phyloP scores from a whole-genome alignment of 2,888 invertebrate genomes.

The Drosophila ezoana region DNA sequence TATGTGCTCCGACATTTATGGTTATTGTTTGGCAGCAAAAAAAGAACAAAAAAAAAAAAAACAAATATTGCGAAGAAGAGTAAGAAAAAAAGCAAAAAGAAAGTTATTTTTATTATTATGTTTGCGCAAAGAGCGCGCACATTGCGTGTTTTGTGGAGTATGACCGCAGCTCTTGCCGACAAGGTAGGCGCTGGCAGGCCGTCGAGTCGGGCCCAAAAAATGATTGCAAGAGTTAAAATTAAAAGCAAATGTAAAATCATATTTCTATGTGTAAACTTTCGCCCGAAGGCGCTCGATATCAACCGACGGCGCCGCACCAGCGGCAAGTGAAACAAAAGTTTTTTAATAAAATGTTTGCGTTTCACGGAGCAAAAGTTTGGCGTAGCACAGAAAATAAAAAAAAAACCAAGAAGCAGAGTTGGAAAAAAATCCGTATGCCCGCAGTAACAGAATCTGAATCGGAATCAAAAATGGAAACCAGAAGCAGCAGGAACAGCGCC shows the following conservation, averaged over 20 bases:
- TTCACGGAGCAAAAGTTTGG: conserved; percentile 69
- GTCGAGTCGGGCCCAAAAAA: conserved; percentile 45
- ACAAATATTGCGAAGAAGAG: background rate
- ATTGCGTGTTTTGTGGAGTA: conserved; percentile 37
- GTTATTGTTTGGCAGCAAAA: conserved; percentile 72
- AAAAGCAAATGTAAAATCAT: conserved; percentile 81
- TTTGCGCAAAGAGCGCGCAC: conserved; percentile 57
- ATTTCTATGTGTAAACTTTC: conserved; percentile 80
- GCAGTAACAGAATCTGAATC: conserved; percentile 54
- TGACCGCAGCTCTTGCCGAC: conserved; percentile 36
- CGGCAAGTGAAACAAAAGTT: conserved; percentile 75
- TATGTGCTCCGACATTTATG: conserved; percentile 77
- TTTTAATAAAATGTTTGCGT: conserved; percentile 80
- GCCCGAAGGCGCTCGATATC: conserved; percentile 49
- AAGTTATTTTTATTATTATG: conserved; percentile 76
- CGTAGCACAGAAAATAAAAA: conserved; percentile 33
- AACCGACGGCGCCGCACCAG: conserved; percentile 16
- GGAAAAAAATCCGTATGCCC: conserved; percentile 35
- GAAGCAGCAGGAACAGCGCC: conserved; percentile 4
- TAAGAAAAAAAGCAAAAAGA: conserved; percentile 43
- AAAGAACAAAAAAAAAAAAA: conserved; percentile 9
- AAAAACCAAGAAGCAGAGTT: conserved; percentile 14
- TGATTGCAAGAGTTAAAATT: conserved; percentile 81
- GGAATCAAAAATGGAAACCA: conserved; percentile 43
- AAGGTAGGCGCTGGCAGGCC: conserved; percentile 52